Evolutionary conservation across 2,888 invertebrate genomes (phyloP).

Genomic region (Xylocampa areola): DNA sequence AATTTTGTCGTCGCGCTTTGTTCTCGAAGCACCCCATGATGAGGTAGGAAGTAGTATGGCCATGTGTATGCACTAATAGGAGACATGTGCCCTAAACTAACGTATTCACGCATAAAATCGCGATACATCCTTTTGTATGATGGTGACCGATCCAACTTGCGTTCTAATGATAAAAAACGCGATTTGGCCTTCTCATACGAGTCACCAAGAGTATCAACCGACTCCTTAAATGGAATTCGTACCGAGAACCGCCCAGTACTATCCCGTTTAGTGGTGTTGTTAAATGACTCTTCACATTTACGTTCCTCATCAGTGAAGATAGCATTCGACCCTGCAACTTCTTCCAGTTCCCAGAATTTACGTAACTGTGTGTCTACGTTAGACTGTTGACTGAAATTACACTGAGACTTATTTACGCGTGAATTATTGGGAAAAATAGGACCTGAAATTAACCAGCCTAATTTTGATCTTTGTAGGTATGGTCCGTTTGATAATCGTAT

Average conservation of each 20-base stretch:
- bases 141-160: constrained; percentile 17
- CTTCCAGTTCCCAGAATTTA: constrained; percentile 35
- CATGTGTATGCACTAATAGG: not conserved
- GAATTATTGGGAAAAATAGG: not conserved
- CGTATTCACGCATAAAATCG: constrained; percentile 27
- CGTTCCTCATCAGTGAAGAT: constrained; percentile 8
- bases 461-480: constrained; percentile 19
- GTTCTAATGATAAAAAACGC: constrained; percentile 28
- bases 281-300: constrained; percentile 24
- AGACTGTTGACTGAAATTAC: constrained; percentile 17
- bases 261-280: constrained; percentile 5
- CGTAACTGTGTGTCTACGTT: constrained; percentile 7
- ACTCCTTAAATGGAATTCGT: constrained; percentile 17
- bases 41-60: constrained; percentile 21
- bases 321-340: not conserved
- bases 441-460: constrained; percentile 23
- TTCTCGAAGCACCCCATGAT: constrained; percentile 16
- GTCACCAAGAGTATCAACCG: constrained; percentile 16
- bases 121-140: constrained; percentile 11
- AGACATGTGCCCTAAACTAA: constrained; percentile 19
- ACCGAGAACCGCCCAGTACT: constrained; percentile 23
- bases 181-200: constrained; percentile 19
- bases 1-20: constrained; percentile 19
- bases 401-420: constrained; percentile 1
- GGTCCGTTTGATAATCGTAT: constrained; percentile 17